These are phyloP conservation scores for Magallana angulata DNA, from an alignment of 1,140 invertebrate genomes.

Conservation along the genomic window DNA sequence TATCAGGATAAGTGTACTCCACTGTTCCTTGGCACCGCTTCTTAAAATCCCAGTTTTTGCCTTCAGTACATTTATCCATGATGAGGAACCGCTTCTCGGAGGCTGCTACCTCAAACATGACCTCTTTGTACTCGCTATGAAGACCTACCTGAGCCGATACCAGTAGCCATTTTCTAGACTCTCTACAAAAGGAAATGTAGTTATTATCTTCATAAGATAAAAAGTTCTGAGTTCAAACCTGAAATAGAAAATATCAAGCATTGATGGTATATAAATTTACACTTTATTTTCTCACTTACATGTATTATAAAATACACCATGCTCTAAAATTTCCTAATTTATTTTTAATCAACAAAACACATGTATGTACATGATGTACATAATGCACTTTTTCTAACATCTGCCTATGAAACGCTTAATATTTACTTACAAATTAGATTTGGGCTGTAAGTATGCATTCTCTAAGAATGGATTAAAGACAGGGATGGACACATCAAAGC, in stretches of 20 bases:
- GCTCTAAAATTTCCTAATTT: too few relatives aligned
- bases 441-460: conserved; percentile 63
- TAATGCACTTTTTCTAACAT: too few relatives aligned
- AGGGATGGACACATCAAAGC: conserved; percentile 98
- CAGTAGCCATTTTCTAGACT: conserved; percentile 82
- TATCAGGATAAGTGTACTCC: conserved; percentile 87
- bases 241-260: too few relatives aligned
- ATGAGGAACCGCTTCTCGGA: conserved; percentile 80
- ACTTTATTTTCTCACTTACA: too few relatives aligned
- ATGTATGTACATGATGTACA: too few relatives aligned
- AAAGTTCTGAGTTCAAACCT: too few relatives aligned
- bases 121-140: conserved; percentile 86
- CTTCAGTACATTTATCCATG: conserved; percentile 83
- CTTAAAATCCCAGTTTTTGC: conserved; percentile 83
- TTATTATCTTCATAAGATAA: too few relatives aligned
- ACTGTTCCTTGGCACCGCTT: conserved; percentile 82
- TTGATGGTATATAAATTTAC: too few relatives aligned
- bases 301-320: too few relatives aligned
- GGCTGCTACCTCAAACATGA: conserved; percentile 84
- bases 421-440: conserved; percentile 71
- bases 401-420: neutral
- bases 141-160: conserved; percentile 91
- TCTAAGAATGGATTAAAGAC: conserved; percentile 86
- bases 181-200: conserved; percentile 60
- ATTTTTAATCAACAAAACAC: too few relatives aligned